Base-by-base conservation (phyloP, 2,797 vertebrate species). In the Gastrophryne carolinensis region DNA sequence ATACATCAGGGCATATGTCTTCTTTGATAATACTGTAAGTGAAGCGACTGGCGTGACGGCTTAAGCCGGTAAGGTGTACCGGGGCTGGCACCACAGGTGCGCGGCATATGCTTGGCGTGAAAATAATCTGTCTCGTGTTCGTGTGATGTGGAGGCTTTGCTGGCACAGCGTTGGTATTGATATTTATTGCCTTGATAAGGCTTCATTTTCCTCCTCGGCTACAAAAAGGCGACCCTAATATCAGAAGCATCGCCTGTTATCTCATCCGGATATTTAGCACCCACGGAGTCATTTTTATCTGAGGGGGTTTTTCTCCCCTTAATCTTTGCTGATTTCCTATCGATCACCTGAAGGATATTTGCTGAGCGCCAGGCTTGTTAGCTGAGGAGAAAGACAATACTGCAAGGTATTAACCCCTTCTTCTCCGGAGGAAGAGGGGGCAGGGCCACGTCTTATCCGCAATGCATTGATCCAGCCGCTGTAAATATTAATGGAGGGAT, bases 311-410 rank as follows among this genome's bases (percentile, higher is more conserved):
- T 44, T 47, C n/a, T 37, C 53, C 26, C 30, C 8, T 37, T 53
- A 41, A 60, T 72, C 68, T 66, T 66, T 72, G 39, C 62, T 78
- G 75, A 62, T 77, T 72, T 65, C 26, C 15, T 71, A 78, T 78
- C 41, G 68, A 78, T 78, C 37, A 50, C 75, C 62, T 39, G 61
- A 66, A 66, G 62, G 61, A 66, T 71, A 78, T 78, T 53, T 78
- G 75, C 68, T 78, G 75, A 78, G 75, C 72, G 75, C 52, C 37
- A 30, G 75, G 68, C 68, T 72, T 78, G 75, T 78, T 72, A 72
- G 75, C 68, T 77, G 29, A 57, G 29, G 35, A 66, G 52, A 66
- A 66, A 78, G 68, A 78, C 75, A 78, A 72, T 72, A 60, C 75
- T 78, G 68, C 61, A 72, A 78, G 75, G 53, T 50, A 26, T 78